Evolutionary conservation across 2,888 invertebrate genomes (phyloP).

Genomic region (Caenorhabditis virilis): DNA sequence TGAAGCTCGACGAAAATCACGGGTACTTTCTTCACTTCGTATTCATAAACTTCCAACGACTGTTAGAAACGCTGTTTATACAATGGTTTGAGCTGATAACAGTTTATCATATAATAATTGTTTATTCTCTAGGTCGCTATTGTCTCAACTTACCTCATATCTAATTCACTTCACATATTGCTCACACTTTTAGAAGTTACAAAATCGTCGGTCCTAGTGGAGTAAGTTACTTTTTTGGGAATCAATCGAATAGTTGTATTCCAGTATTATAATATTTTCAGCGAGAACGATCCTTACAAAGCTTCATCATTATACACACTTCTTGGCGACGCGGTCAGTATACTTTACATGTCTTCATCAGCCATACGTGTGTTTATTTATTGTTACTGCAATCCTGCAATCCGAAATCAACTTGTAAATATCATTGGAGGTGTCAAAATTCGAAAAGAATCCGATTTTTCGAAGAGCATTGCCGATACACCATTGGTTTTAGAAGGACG

Average conservation of each 20-base stretch:
- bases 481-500: too few relatives aligned
- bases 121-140: slow-evolving; percentile 49
- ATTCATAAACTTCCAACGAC: slow-evolving; percentile 35
- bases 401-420: slow-evolving; percentile 33
- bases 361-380: slow-evolving; percentile 60
- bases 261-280: slow-evolving; percentile 13
- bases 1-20: slow-evolving; percentile 14
- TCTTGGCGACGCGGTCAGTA: slow-evolving; percentile 52
- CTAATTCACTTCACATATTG: slow-evolving; percentile 53
- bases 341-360: slow-evolving; percentile 52
- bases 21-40: slow-evolving; percentile 34
- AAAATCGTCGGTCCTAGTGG: slow-evolving; percentile 36
- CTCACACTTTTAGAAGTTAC: slow-evolving; percentile 48
- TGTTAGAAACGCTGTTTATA: slow-evolving; percentile 55
- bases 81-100: slow-evolving; percentile 40
- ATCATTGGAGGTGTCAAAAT: neutral
- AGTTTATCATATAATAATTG: slow-evolving; percentile 2
- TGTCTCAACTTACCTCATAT: slow-evolving; percentile 56
- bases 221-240: slow-evolving; percentile 20
- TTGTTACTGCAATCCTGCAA: slow-evolving; percentile 47
- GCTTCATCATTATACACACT: slow-evolving; percentile 57
- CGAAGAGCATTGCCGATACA: too few relatives aligned
- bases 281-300: slow-evolving; percentile 50
- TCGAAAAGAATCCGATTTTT: too few relatives aligned
- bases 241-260: neutral